These are phyloP conservation scores for Blastobasis adustella DNA, from an alignment of 2,888 invertebrate species.

Conservation along the genomic window DNA sequence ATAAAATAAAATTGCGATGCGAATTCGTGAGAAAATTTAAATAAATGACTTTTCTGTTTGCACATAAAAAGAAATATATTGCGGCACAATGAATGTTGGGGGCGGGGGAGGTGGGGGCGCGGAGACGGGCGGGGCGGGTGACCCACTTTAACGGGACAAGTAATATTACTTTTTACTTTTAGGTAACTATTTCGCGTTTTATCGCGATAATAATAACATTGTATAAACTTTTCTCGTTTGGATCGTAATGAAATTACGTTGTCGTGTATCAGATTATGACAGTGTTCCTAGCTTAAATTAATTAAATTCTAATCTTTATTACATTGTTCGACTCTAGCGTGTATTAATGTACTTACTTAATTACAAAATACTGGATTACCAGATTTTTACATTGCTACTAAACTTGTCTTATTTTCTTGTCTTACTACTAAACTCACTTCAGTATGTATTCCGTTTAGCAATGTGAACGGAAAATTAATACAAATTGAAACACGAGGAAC, in stretches of 20 bases:
- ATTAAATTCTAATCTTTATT: too few species aligned
- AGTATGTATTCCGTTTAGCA: too few species aligned
- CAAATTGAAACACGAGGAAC: not conserved
- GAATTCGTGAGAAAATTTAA: slow-evolving; percentile 76
- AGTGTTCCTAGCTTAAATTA: too few species aligned
- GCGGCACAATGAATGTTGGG: slow-evolving; percentile 75
- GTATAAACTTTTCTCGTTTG: slow-evolving; percentile 35
- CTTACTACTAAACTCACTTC: too few species aligned
- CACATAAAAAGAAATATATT: slow-evolving; percentile 76
- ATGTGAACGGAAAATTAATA: not conserved
- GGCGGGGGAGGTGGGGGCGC: slow-evolving; percentile 34
- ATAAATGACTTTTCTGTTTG: slow-evolving; percentile 76
- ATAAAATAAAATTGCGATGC: slow-evolving; percentile 74
- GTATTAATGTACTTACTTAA: too few species aligned
- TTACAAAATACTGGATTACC: too few species aligned
- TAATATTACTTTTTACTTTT: slow-evolving; percentile 76
- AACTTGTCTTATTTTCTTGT: too few species aligned
- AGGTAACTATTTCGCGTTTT: slow-evolving; percentile 75
- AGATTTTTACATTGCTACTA: too few species aligned
- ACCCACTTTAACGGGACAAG: slow-evolving; percentile 76
- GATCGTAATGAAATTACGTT: slow-evolving; percentile 22
- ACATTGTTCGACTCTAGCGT: too few species aligned
- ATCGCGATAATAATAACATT: slow-evolving; percentile 65
- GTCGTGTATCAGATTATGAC: slow-evolving; percentile 3
- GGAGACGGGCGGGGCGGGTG: slow-evolving; percentile 49